Percentiles rank a stretch among this genome's conserved stretches.
These are phyloP conservation scores for Ceratothoa steindachneri DNA, from an alignment of 2,888 invertebrate genomes.

Conservation along the genomic window DNA sequence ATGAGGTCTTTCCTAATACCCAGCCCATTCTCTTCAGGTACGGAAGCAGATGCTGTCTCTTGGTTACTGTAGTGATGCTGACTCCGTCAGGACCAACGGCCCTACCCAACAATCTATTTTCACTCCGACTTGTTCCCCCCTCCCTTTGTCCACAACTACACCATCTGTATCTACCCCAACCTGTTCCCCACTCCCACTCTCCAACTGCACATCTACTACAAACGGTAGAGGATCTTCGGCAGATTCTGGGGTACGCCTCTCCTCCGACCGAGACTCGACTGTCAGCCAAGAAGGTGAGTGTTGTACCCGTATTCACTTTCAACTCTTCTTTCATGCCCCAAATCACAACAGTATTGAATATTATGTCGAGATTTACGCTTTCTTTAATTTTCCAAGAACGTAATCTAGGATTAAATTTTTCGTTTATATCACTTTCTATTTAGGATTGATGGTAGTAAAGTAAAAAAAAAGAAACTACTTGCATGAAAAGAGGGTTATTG, in stretches of 20 bases:
- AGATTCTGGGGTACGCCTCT: conserved; percentile 77
- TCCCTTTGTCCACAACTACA: conserved; percentile 18
- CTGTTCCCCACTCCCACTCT: conserved; percentile 28
- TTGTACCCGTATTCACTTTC: neutral
- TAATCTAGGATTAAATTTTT: neutral
- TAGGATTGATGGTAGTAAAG: too few relatives aligned
- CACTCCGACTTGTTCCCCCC: conserved; percentile 37
- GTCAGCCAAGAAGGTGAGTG: conserved; percentile 45
- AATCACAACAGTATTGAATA: neutral
- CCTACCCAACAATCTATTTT: conserved; percentile 37
- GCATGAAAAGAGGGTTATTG: too few relatives aligned
- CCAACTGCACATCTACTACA: conserved; percentile 47
- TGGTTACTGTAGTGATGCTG: conserved; percentile 80
- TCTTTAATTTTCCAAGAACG: neutral
- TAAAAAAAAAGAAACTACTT: too few relatives aligned
- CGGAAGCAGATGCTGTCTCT: conserved; percentile 64
- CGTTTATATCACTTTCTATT: neutral
- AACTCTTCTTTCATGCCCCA: neutral
- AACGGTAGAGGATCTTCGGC: conserved; percentile 75
- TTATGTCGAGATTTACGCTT: neutral
- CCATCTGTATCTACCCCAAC: conserved; percentile 42
- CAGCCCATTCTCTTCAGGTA: too few relatives aligned
- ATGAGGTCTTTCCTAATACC: too few relatives aligned
- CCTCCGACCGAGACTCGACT: conserved; percentile 69
- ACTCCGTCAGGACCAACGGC: conserved; percentile 53